Percentiles rank a stretch among this genome's conserved stretches.
phyloP scores from a whole-genome alignment of 2,113 vertebrate species.

The Charina bottae region DNA sequence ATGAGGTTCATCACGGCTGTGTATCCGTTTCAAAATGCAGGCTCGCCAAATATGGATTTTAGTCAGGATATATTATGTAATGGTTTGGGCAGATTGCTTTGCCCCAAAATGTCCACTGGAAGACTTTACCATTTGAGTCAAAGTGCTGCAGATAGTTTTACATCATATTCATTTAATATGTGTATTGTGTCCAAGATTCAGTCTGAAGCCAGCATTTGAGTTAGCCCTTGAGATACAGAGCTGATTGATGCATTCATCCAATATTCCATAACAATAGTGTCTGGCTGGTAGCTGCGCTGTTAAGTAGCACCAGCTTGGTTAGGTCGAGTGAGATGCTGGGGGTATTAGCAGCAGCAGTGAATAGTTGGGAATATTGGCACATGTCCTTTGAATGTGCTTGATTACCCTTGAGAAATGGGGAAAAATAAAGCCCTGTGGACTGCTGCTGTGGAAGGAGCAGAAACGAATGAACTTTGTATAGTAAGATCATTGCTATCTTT shows the following conservation, averaged over 20 bases:
- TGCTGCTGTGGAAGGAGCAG: neutral
- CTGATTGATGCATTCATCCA: neutral
- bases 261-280: neutral
- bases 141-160: neutral
- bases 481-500: neutral
- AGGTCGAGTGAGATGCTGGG: neutral
- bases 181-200: neutral
- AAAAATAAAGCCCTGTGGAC: neutral
- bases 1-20: constrained; percentile 45
- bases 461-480: neutral
- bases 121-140: neutral
- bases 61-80: constrained; percentile 42
- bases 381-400: neutral
- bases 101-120: neutral
- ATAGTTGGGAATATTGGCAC: neutral
- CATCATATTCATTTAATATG: neutral
- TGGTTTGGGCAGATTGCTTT: neutral
- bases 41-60: constrained; percentile 44
- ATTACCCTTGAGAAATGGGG: neutral
- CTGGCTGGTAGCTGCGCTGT: neutral
- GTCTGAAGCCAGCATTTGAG: neutral
- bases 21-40: constrained; percentile 57
- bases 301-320: neutral
- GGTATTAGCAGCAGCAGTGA: no score
- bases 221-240: no score